These are phyloP conservation scores for Cossypha caffra DNA, from an alignment of 2,797 vertebrate species.

Conservation along the genomic window DNA sequence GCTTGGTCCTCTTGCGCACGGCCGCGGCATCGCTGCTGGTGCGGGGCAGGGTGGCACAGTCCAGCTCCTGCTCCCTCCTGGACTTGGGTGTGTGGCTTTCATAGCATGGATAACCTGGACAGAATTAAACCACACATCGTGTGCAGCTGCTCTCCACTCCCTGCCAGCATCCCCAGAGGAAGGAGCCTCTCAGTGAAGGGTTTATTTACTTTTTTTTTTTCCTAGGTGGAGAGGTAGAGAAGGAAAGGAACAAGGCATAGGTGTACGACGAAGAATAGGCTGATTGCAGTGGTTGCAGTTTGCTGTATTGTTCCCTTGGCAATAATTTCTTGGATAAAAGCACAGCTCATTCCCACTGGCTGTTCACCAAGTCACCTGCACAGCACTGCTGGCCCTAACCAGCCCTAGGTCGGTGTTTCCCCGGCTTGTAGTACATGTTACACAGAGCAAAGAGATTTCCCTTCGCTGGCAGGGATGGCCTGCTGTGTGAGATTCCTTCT, in stretches of 20 bases:
- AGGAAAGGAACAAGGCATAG: neutral
- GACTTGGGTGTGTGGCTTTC: slow-evolving; percentile 78
- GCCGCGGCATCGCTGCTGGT: slow-evolving; percentile 81
- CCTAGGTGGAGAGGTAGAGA: fast-evolving
- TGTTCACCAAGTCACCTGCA: neutral
- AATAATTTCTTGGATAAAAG: neutral
- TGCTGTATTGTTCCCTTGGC: neutral
- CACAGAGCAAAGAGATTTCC: too few relatives aligned
- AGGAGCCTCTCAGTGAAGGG: neutral
- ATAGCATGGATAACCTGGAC: slow-evolving; percentile 75
- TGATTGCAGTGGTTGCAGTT: neutral
- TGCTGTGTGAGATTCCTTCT: fast-evolving
- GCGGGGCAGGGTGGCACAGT: slow-evolving; percentile 81
- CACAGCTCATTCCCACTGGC: neutral
- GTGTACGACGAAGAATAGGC: fast-evolving
- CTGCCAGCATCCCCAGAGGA: neutral
- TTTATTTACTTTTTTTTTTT: neutral
- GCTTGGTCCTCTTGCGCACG: slow-evolving; percentile 78
- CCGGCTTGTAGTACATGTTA: fast-evolving
- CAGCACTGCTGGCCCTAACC: fast-evolving
- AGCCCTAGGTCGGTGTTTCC: fast-evolving
- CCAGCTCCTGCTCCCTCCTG: slow-evolving; percentile 47
- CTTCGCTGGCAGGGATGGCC: fast-evolving
- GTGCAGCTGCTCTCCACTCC: neutral
- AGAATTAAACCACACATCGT: neutral